phyloP scores from a whole-genome alignment of 1,140 invertebrate genomes.

The Aphaenogaster rudis region DNA sequence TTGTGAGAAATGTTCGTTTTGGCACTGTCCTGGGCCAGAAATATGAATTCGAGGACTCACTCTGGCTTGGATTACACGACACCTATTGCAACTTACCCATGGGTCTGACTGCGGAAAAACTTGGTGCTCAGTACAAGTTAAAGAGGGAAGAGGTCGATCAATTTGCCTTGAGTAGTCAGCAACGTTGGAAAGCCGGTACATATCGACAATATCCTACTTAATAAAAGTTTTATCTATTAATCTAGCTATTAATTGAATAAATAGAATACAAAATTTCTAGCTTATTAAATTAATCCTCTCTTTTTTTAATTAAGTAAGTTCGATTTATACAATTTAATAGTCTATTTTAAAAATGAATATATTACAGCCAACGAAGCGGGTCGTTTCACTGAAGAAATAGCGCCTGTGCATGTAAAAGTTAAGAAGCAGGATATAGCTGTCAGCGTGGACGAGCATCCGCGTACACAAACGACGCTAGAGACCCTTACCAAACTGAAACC shows the following conservation, averaged over 20 bases:
- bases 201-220: background rate
- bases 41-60: conserved; percentile 94
- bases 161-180: conserved; percentile 95
- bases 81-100: conserved; percentile 96
- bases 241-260: conserved; percentile 33
- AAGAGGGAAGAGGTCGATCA: conserved; percentile 95
- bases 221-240: conserved; percentile 17
- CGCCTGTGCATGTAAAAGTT: conserved; percentile 94
- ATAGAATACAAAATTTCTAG: conserved; percentile 41
- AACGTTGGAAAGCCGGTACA: conserved; percentile 92
- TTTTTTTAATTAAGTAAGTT: conserved; percentile 4
- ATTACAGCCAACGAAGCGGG: conserved; percentile 94
- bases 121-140: conserved; percentile 96
- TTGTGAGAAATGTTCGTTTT: conserved; percentile 95
- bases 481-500: conserved; percentile 93
- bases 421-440: conserved; percentile 94
- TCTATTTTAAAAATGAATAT: background rate
- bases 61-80: conserved; percentile 98
- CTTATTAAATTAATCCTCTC: background rate
- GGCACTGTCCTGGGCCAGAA: conserved; percentile 94
- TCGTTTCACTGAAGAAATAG: conserved; percentile 96
- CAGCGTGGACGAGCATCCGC: conserved; percentile 97
- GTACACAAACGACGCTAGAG: conserved; percentile 95
- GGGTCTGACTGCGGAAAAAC: conserved; percentile 99
- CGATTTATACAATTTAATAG: background rate